Evolutionary conservation across 2,113 vertebrate species (phyloP).

Genomic region (Albula goreensis): DNA sequence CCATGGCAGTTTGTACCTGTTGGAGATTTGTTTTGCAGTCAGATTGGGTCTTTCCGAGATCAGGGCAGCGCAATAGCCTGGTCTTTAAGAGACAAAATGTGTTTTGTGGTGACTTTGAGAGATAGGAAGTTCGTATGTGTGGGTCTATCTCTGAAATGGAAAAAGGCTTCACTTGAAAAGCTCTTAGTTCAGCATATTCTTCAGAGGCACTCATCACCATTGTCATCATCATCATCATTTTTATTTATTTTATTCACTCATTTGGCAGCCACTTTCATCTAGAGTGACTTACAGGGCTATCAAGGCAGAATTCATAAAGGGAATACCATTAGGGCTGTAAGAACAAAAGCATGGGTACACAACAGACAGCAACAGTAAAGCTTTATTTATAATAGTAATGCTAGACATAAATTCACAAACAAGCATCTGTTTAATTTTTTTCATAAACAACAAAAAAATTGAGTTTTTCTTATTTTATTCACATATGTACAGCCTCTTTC

Average conservation of each 20-base stretch:
- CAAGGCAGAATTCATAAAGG: neutral
- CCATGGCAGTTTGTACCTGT: neutral
- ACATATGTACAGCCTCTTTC: too few relatives aligned
- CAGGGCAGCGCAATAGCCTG: neutral
- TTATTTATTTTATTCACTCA: neutral
- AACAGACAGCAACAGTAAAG: neutral
- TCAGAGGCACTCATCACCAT: neutral
- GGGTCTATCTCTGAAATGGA: neutral
- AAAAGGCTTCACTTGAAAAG: neutral
- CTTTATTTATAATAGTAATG: too few relatives aligned
- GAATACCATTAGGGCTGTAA: neutral
- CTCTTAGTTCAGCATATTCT: neutral
- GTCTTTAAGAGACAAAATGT: neutral
- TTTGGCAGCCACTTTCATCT: neutral
- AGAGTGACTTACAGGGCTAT: neutral
- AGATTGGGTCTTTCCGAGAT: neutral
- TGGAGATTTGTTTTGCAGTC: neutral
- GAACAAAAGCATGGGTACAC: neutral
- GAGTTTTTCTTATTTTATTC: too few relatives aligned
- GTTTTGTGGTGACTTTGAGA: neutral
- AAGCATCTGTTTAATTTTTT: too few relatives aligned
- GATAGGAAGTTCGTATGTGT: neutral
- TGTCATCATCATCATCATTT: neutral
- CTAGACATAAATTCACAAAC: too few relatives aligned
- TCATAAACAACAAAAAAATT: too few relatives aligned